Conservation (phyloP, 1,140 invertebrate genomes). For the Drosophila arawakana region DNA sequence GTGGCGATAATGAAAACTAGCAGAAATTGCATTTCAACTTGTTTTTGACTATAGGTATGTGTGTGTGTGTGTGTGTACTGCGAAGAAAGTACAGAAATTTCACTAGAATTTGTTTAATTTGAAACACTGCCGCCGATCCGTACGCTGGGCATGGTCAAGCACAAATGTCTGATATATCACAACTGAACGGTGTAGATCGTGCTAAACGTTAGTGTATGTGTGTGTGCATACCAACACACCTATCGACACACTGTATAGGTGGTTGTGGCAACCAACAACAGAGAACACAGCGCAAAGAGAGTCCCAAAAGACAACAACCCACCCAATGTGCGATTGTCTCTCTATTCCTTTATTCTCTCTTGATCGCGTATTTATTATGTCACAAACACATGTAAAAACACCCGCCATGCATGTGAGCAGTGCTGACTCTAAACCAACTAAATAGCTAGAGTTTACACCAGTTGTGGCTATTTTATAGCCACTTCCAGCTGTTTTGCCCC, state of each 20-base stretch:
- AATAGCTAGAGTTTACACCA: too few species aligned
- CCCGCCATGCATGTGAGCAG: constrained; percentile 1
- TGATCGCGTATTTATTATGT: constrained; percentile 38
- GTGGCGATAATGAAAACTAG: constrained; percentile 45
- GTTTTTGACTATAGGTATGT: constrained; percentile 26
- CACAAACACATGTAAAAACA: not conserved
- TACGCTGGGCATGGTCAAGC: constrained; percentile 65
- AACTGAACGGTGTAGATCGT: constrained; percentile 55
- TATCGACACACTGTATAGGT: not conserved
- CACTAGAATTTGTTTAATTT: constrained; percentile 33
- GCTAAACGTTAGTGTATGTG: constrained; percentile 16
- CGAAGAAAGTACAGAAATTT: constrained; percentile 44
- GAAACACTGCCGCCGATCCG: constrained; percentile 40
- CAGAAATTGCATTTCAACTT: constrained; percentile 55
- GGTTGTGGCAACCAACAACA: constrained; percentile 30
- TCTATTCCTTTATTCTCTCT: constrained; percentile 66
- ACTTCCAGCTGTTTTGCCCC: too few species aligned
- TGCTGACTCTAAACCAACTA: too few species aligned
- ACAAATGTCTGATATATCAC: constrained; percentile 62
- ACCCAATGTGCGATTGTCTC: constrained; percentile 51
- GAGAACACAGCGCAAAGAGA: constrained; percentile 37
- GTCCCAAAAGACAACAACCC: constrained; percentile 49
- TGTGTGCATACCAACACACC: not conserved
- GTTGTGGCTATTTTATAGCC: too few species aligned
- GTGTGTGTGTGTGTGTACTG: too few species aligned